Conservation (phyloP, 1,140 invertebrate species). For the Vanessa atalanta region DNA sequence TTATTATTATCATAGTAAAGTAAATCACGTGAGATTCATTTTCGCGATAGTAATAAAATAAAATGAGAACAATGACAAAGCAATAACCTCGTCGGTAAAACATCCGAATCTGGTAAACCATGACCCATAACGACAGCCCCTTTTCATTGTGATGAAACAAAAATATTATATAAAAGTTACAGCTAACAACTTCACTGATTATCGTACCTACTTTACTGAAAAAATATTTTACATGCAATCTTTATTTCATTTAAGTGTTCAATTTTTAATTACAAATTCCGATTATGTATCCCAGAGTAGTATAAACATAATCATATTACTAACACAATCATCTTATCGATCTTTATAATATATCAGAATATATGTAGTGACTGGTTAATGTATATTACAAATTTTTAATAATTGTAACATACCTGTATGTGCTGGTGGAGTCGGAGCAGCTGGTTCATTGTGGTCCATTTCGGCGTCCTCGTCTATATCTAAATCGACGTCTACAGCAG, state of each 20-base stretch:
- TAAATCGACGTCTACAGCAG: constrained; percentile 80
- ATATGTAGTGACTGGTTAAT: no score
- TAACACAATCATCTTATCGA: no score
- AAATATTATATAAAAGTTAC: neutral
- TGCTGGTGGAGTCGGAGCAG: constrained; percentile 81
- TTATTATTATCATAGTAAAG: neutral
- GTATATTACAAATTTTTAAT: neutral
- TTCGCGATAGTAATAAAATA: neutral
- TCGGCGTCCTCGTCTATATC: constrained; percentile 75
- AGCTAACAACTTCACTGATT: neutral
- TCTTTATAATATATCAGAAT: no score
- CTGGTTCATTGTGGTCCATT: constrained; percentile 80
- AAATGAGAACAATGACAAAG: constrained; percentile 9
- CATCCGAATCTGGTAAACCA: constrained; percentile 11
- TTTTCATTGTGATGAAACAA: neutral
- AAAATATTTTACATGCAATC: neutral
- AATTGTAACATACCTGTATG: constrained; percentile 71
- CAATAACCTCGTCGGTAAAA: neutral
- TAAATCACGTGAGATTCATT: neutral
- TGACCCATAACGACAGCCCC: constrained; percentile 8
- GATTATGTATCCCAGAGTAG: no score
- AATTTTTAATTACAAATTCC: neutral
- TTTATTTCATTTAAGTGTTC: neutral
- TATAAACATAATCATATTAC: no score
- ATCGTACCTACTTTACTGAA: neutral